A percentile compares a stretch with the other conserved stretches of the same genome.
phyloP scores from a whole-genome alignment of 2,888 invertebrate genomes.

The Camptogramma bilineatum region DNA sequence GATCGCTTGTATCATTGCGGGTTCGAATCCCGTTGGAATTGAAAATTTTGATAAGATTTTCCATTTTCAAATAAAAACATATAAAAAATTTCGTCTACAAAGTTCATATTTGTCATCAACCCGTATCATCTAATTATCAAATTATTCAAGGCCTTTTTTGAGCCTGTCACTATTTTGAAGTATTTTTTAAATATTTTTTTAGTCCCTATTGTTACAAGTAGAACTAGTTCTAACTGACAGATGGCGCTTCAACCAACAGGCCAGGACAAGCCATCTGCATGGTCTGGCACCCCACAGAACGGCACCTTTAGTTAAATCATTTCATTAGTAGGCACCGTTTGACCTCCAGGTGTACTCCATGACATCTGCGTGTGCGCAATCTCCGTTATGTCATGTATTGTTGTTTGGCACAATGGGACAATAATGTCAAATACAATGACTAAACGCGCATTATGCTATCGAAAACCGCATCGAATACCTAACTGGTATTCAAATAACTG shows the following conservation, averaged over 20 bases:
- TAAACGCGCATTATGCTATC: constrained; percentile 44
- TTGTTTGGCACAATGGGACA: constrained; percentile 49
- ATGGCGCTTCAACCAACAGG: constrained; percentile 28
- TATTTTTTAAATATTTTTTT: neutral
- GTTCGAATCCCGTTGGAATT: no score
- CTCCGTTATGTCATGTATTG: constrained; percentile 56
- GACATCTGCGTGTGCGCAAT: constrained; percentile 57
- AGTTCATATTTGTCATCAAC: no score
- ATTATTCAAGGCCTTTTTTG: no score
- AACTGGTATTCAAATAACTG: constrained; percentile 36
- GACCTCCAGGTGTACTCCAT: constrained; percentile 53
- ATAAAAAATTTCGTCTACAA: no score
- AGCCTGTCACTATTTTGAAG: no score
- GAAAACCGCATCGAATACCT: constrained; percentile 44
- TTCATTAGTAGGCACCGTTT: constrained; percentile 47
- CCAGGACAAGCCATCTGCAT: constrained; percentile 35
- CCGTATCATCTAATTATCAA: no score
- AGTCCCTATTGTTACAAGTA: neutral
- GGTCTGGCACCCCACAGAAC: constrained; percentile 27
- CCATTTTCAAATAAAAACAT: no score
- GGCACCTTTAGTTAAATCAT: constrained; percentile 31
- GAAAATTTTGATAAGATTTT: no score
- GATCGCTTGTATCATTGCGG: no score
- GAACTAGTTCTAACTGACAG: constrained; percentile 17
- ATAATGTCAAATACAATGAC: constrained; percentile 44